phyloP scores from a whole-genome alignment of 2,797 vertebrate species.

The Calcarius lapponicus region DNA sequence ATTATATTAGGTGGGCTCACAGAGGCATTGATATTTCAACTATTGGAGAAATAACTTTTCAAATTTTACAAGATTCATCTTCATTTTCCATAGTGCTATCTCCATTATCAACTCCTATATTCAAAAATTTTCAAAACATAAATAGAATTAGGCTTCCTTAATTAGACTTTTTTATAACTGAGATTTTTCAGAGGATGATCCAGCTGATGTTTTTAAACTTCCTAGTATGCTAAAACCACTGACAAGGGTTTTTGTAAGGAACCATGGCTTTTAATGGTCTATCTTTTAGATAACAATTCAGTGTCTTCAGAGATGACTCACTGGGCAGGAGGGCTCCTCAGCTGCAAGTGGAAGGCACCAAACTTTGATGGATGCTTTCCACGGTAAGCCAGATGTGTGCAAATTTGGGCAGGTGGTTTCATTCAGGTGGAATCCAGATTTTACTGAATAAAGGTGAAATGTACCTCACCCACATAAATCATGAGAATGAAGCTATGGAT shows the following conservation, averaged over 20 bases:
- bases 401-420: neutral
- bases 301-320: neutral
- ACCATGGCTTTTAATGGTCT: fast-evolving
- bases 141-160: neutral
- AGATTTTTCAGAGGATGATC: neutral
- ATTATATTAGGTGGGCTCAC: neutral
- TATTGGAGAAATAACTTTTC: neutral
- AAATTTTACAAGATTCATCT: neutral
- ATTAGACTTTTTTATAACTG: neutral
- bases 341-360: neutral
- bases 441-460: slow-evolving; percentile 40
- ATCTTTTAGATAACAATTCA: neutral
- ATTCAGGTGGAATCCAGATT: slow-evolving; percentile 53
- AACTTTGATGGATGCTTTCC: neutral
- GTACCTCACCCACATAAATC: slow-evolving; percentile 20
- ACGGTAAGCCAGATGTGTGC: neutral
- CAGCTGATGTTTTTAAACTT: neutral
- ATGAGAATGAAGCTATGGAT: neutral
- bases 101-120: neutral
- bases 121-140: neutral
- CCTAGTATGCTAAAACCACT: neutral
- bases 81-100: neutral
- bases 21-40: neutral
- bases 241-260: neutral
- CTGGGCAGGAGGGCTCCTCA: neutral